phyloP scores from a whole-genome alignment of 2,113 vertebrate species.

The Pyrgilauda ruficollis region DNA sequence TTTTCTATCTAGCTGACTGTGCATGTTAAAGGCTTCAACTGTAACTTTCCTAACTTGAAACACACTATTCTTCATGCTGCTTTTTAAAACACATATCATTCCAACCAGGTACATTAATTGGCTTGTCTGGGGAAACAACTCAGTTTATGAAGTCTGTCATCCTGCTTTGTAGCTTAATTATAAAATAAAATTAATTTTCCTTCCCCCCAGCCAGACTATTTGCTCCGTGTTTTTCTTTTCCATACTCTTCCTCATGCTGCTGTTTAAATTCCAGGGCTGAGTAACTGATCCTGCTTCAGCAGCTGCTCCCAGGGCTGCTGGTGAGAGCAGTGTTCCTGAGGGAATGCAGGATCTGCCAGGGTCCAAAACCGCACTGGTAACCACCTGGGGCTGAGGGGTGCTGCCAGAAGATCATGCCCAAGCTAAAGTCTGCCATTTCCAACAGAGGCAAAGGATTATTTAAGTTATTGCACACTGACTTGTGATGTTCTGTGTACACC shows the following conservation, averaged over 20 bases:
- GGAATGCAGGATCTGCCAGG: neutral
- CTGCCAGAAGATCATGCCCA: neutral
- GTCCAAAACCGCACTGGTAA: neutral
- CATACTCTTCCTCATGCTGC: neutral
- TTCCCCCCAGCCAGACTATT: neutral
- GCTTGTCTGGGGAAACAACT: conserved; percentile 40
- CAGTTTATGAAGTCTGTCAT: conserved; percentile 39
- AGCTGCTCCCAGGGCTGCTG: neutral
- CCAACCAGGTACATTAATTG: conserved; percentile 52
- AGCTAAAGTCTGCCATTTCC: neutral
- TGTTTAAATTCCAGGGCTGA: neutral
- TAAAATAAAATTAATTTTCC: conserved; percentile 36
- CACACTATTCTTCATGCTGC: conserved; percentile 1
- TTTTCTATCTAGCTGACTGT: conserved; percentile 41
- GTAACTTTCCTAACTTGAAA: conserved; percentile 28
- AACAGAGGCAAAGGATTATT: neutral
- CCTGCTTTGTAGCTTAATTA: conserved; percentile 43
- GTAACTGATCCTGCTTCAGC: neutral
- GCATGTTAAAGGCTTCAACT: conserved; percentile 31
- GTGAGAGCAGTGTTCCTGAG: rapidly evolving
- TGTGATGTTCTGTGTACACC: neutral
- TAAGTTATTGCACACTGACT: rapidly evolving
- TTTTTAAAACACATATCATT: conserved; percentile 57
- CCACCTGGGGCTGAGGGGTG: neutral
- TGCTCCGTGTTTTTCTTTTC: neutral